Percentiles rank a stretch among this genome's conserved stretches.
Evolutionary conservation across 2,797 vertebrate genomes (phyloP).

Genomic region (Betta splendens): DNA sequence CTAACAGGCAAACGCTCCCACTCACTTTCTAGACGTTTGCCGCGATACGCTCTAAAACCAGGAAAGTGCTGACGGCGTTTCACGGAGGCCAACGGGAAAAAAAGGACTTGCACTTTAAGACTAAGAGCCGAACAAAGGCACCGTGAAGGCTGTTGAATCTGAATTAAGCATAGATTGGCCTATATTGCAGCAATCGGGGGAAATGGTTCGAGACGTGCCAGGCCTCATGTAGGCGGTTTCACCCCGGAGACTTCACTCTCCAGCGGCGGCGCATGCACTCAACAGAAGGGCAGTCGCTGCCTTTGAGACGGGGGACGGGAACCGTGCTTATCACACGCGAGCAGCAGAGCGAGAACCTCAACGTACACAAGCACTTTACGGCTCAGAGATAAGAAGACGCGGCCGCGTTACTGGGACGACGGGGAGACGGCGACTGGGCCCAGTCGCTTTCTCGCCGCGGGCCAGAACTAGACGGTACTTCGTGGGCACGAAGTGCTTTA

Average conservation of each 20-base stretch:
- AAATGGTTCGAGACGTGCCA: constrained; percentile 75
- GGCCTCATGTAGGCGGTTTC: constrained; percentile 57
- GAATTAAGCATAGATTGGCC: constrained; percentile 84
- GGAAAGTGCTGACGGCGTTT: constrained; percentile 31
- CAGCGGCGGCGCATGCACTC: constrained; percentile 16
- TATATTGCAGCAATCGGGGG: constrained; percentile 74
- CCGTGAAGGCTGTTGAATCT: constrained; percentile 68
- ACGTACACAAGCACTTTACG: constrained; percentile 11
- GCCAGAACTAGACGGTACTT: too few relatives aligned
- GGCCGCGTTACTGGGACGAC: constrained; percentile 3
- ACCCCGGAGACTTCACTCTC: constrained; percentile 43
- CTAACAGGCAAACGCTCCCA: constrained; percentile 69
- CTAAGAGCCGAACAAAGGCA: constrained; percentile 50
- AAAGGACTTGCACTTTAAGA: constrained; percentile 58
- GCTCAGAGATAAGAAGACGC: constrained; percentile 23
- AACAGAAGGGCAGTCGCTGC: neutral
- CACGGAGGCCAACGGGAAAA: constrained; percentile 22
- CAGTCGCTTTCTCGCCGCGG: constrained; percentile 31
- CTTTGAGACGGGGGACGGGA: neutral
- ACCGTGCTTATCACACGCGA: constrained; percentile 14
- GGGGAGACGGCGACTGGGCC: neutral
- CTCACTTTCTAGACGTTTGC: constrained; percentile 45
- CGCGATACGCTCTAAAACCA: constrained; percentile 40
- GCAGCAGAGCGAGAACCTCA: constrained; percentile 26
- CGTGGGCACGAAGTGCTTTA: too few relatives aligned